Percentiles rank a stretch among this genome's conserved stretches.
Conservation (phyloP, 2,113 vertebrate genomes). For the Microtus montanus region DNA sequence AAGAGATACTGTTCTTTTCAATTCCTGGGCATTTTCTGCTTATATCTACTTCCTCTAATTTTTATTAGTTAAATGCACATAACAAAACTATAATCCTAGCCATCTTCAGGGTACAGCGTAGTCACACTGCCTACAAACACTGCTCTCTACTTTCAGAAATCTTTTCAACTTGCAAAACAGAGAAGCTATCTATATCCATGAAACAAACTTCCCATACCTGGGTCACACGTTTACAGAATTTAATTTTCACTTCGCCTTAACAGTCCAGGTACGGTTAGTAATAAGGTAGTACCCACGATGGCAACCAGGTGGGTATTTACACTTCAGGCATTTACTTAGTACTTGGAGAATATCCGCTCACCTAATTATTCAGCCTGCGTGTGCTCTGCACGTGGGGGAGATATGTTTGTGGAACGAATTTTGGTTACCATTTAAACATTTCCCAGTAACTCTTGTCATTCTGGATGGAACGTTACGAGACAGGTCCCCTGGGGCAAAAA, state of each 20-base stretch:
- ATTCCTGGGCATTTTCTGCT: not conserved
- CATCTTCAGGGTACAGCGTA: not conserved
- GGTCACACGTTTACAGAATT: not conserved
- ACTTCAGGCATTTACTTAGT: not conserved
- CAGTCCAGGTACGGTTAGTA: not conserved
- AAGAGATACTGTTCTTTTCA: not conserved
- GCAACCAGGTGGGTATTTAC: not conserved
- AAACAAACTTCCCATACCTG: not conserved
- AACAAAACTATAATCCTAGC: not conserved
- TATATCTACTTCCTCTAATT: not conserved
- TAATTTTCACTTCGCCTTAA: not conserved
- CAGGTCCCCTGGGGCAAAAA: not conserved
- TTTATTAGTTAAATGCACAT: not conserved
- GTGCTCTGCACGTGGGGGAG: not conserved
- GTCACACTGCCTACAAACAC: not conserved
- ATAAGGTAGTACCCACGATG: not conserved
- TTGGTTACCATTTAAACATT: not conserved
- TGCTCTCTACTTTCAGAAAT: not conserved
- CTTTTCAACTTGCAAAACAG: slow-evolving; percentile 7
- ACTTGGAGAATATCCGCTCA: slow-evolving; percentile 26
- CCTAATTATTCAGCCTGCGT: slow-evolving; percentile 5
- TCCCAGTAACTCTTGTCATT: not conserved
- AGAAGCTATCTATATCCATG: not conserved
- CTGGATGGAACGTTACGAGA: not conserved
- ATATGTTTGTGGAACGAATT: slow-evolving; percentile 49